These are phyloP conservation scores for Zoroaster sp. DNA, from an alignment of 53 echinoderm and acorn worm species.

Conservation along the genomic window DNA sequence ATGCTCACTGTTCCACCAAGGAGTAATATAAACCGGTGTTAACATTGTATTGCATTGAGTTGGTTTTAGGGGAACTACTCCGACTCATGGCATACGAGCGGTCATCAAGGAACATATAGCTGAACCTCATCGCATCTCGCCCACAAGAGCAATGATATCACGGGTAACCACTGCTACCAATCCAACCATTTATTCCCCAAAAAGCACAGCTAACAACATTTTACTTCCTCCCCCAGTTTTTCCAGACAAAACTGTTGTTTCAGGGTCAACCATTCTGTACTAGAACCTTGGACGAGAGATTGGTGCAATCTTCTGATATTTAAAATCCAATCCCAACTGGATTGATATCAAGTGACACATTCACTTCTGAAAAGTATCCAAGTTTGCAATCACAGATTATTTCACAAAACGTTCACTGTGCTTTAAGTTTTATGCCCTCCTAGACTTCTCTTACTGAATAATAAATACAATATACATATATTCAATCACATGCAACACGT, in stretches of 20 bases:
- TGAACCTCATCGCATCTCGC: slow-evolving; percentile 22
- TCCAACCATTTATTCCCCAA: background rate
- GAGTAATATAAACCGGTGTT: slow-evolving; percentile 15
- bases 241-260: no score
- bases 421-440: background rate
- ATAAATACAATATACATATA: background rate
- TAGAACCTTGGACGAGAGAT: no score
- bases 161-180: background rate
- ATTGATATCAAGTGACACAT: background rate
- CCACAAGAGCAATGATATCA: background rate
- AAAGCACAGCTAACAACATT: slow-evolving; percentile 6
- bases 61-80: background rate
- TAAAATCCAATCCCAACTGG: background rate
- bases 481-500: background rate
- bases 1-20: background rate
- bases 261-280: no score
- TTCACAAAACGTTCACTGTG: background rate
- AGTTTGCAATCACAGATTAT: background rate
- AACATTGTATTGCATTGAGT: slow-evolving; percentile 26
- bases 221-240: no score
- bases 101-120: slow-evolving; percentile 20
- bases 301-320: no score
- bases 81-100: slow-evolving; percentile 16
- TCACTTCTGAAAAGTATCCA: background rate
- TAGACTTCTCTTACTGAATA: background rate